Evolutionary conservation across 2,888 invertebrate genomes (phyloP).

Genomic region (Polydrusus cervinus): DNA sequence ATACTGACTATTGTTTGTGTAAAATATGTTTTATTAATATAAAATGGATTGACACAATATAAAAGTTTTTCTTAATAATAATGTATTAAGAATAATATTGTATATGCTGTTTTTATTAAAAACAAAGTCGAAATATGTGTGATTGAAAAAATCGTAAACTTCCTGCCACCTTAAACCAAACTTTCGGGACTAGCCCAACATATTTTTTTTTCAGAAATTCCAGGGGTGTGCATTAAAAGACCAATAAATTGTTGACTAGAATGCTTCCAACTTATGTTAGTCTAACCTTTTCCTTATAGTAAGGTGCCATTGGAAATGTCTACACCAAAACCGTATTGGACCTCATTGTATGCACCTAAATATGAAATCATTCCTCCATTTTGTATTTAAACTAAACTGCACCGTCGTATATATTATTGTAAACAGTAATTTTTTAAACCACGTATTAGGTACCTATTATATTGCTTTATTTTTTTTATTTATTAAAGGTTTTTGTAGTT

Average conservation of each 20-base stretch:
- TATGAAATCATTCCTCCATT: slow-evolving; percentile 24
- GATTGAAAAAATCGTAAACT: too few species aligned
- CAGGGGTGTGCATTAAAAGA: slow-evolving; percentile 33
- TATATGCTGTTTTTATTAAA: too few species aligned
- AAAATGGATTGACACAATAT: too few species aligned
- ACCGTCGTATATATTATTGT: slow-evolving; percentile 30
- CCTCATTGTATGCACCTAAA: slow-evolving; percentile 32
- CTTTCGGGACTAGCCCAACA: neutral
- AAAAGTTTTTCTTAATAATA: too few species aligned
- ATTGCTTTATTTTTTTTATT: slow-evolving; percentile 45
- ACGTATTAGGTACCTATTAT: slow-evolving; percentile 51
- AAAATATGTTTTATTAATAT: too few species aligned
- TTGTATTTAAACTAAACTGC: slow-evolving; percentile 31
- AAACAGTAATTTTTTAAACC: slow-evolving; percentile 22
- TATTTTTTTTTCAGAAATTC: slow-evolving; percentile 11
- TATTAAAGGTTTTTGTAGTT: slow-evolving; percentile 48
- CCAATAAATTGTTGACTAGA: slow-evolving; percentile 53
- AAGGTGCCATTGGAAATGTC: slow-evolving; percentile 73
- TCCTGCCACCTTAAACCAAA: too few species aligned
- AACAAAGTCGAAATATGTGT: too few species aligned
- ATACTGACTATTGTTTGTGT: too few species aligned
- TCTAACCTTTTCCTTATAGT: slow-evolving; percentile 72
- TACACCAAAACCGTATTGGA: slow-evolving; percentile 29
- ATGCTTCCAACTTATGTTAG: slow-evolving; percentile 52
- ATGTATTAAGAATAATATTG: too few species aligned